Base-by-base conservation (phyloP, 2,888 invertebrate species). In the Hypsopygia costalis region DNA sequence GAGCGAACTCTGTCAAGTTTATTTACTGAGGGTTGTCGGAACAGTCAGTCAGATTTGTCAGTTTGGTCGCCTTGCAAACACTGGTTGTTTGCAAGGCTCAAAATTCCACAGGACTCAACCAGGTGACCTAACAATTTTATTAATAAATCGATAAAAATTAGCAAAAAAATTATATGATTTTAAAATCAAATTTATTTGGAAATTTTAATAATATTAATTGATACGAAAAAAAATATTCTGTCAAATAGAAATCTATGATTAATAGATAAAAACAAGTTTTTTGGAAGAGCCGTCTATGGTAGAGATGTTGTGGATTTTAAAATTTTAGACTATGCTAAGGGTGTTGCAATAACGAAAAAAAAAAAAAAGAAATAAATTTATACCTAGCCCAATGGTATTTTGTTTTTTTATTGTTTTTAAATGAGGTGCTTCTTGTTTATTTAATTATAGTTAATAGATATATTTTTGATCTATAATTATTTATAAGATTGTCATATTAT, bases 291-390 rank as follows among this genome's bases (percentile, higher is more conserved):
- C 36, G 37, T 43, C 42, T 36, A 38, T 33, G 28, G 40, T 34
- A 40, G 36, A 35, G 42, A 40, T 41, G 34, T 42, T 46, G 41
- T 43, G 40, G 39, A 41, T 41, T 46, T 33, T 11, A 20, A 34
- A 38, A 41, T 41, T 44, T 43, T 43, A 42, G 34, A 43, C 43
- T 47, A 37, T 45, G 49, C 38, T 40, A 38, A 36, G 38, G 36
- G 27, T 40, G 42, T 46, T 46, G 42, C 40, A 37, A 31, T 37
- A 29, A 21, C 29, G 5, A 31, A n/a, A n/a, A n/a, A 29, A 36
- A 29, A 5, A 31, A 31, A 31, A 30, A 10, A 2, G 25, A 4
- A 33, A 27, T 33, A 25, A 33, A 28, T 16, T 16, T 3, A 16
- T 35, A 34, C 22, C 34, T 6, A 34, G 7, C 1, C 6, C 6